Base-by-base conservation (phyloP, 64 coral and sea anemone genomes). In the Montipora cactus region DNA sequence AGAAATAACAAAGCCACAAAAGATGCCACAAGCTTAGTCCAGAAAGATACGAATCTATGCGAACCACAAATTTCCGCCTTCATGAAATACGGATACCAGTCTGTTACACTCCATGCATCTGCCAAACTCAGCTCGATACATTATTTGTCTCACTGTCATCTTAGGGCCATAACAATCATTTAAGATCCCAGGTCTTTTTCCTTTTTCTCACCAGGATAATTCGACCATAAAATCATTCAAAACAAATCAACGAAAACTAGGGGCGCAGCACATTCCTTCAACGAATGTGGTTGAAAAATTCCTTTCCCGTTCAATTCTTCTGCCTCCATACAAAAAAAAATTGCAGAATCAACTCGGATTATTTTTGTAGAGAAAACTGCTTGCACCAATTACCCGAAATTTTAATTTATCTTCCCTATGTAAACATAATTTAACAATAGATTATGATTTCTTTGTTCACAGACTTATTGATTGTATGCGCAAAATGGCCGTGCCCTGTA, bases 361-460 rank as follows among this genome's bases (percentile, higher is more conserved):
- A 61, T n/a, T 28, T 45, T 47, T 14, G 14, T 37, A 19, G 13
- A 47, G 37, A 81, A 84, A 67, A 84, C 59, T 21, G 7, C 49
- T 16, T 23, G 25, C 1, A 13, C 47, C 59, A 49, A 45, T 67
- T 67, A 59, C 37, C 47, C 46, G 44, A 86, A 70, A 86, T 71
- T 86, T 64, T 22, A 71, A 7, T 86, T 68, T 71, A 37, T 37
- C 23, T 9, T 15, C 8, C 18, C 48, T 7, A 5, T 69, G 66
- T 86, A 86, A 86, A 86, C 82, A 71, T 49, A 4, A 49, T 50
- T 12, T 22, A 22, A 1, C n/a, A 13, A 3, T 1, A 5, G 18
- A 51, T 62, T 16, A 69, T 71, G 7, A 21, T 47, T 86, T 71
- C 82, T 71, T 86, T 86, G 46, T 86, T n/a, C 66, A 8, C 9